Evolutionary conservation across 2,888 invertebrate genomes (phyloP).

Genomic region (Brachypalpus laphriformis): DNA sequence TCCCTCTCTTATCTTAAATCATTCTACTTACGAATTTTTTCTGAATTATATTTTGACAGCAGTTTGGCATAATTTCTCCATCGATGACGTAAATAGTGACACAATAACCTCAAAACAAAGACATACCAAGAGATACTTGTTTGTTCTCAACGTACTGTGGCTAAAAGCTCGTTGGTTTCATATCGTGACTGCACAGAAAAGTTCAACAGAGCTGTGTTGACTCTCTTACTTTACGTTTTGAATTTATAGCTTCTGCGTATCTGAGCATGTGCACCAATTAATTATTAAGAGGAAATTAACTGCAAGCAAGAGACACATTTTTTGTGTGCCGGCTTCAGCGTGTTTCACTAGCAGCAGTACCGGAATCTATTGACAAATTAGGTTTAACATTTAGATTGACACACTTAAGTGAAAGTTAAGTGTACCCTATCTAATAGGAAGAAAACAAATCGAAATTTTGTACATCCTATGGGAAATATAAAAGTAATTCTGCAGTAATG

Average conservation of each 20-base stretch:
- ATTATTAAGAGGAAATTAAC: conserved; percentile 71
- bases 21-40: not conserved
- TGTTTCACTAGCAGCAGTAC: not conserved
- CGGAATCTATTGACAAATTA: conserved; percentile 36
- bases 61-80: conserved; percentile 70
- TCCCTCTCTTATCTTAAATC: conserved; percentile 8
- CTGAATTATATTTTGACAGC: conserved; percentile 33
- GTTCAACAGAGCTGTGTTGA: conserved; percentile 40
- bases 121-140: conserved; percentile 28
- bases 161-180: conserved; percentile 49
- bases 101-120: conserved; percentile 75
- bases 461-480: not conserved
- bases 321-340: conserved; percentile 22
- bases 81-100: conserved; percentile 75
- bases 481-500: not conserved
- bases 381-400: conserved; percentile 4
- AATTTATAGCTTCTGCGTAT: conserved; percentile 34
- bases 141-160: conserved; percentile 17
- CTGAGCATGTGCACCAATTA: conserved; percentile 69
- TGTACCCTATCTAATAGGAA: not conserved
- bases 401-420: not conserved
- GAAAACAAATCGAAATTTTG: not conserved
- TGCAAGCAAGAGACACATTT: conserved; percentile 67
- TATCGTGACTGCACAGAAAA: conserved; percentile 55
- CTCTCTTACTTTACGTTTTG: conserved; percentile 62